These are phyloP conservation scores for Microctenopoma lineatum DNA, from an alignment of 2,797 vertebrate species.

Conservation along the genomic window DNA sequence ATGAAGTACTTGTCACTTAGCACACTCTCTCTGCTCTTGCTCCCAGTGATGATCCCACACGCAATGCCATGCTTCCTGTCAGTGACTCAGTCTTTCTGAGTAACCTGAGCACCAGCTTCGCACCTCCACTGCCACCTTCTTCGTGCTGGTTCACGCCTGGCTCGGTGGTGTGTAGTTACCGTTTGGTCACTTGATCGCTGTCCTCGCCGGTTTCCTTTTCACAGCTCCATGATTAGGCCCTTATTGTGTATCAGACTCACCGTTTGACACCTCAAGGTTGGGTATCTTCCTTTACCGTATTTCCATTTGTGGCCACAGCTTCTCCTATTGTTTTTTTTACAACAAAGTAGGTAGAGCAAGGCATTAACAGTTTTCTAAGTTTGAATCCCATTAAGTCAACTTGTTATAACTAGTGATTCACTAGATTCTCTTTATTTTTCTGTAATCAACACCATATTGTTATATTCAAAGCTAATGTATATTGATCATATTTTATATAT, in stretches of 20 bases:
- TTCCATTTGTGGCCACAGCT: constrained; percentile 33
- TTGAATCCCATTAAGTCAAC: neutral
- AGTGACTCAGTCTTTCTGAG: constrained; percentile 88
- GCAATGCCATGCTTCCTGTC: constrained; percentile 72
- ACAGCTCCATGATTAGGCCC: constrained; percentile 70
- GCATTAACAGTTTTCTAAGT: neutral
- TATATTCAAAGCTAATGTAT: no score
- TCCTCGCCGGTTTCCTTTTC: constrained; percentile 81
- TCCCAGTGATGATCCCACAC: constrained; percentile 65
- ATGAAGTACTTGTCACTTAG: constrained; percentile 79
- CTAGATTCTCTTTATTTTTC: no score
- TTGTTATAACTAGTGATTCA: no score
- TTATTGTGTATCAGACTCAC: constrained; percentile 73
- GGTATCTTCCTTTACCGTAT: constrained; percentile 54
- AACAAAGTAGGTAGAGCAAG: constrained; percentile 5
- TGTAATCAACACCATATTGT: no score
- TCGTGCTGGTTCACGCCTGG: constrained; percentile 59
- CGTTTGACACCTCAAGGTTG: constrained; percentile 78
- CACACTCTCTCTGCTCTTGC: constrained; percentile 81
- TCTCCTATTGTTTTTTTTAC: constrained; percentile 14
- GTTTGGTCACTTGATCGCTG: constrained; percentile 64
- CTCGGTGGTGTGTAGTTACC: constrained; percentile 78
- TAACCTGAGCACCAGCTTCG: constrained; percentile 75
- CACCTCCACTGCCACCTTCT: constrained; percentile 75
- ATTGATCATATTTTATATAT: no score